Conservation (phyloP, 2,888 invertebrate species). For the Meliscaeva auricollis region DNA sequence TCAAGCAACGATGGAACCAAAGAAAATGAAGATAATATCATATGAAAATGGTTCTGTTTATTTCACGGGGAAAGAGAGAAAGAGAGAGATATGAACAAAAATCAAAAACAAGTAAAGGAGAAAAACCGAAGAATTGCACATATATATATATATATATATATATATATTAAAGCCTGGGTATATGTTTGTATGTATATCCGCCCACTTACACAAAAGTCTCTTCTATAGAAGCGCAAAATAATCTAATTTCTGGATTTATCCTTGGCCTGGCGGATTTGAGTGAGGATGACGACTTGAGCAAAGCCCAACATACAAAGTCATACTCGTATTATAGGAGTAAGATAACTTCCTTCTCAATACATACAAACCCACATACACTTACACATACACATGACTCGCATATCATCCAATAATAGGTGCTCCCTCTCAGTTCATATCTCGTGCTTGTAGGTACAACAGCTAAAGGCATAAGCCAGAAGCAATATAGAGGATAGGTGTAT, state of each 20-base stretch:
- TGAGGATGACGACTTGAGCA: background rate
- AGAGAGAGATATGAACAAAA: background rate
- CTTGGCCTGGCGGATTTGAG: conserved; percentile 5
- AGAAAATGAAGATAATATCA: conserved; percentile 1
- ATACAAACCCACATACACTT: background rate
- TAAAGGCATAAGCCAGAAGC: background rate
- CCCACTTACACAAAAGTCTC: conserved; percentile 19
- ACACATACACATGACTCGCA: background rate
- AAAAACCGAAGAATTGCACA: background rate
- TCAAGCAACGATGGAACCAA: background rate
- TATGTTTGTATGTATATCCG: background rate
- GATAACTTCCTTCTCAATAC: background rate
- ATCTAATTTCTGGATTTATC: conserved; percentile 30
- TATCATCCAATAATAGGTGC: background rate
- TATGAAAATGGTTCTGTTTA: too few species aligned
- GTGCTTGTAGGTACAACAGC: background rate
- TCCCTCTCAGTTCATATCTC: background rate
- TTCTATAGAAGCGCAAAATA: conserved; percentile 14
- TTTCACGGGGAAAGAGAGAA: too few species aligned
- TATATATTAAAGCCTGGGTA: too few species aligned
- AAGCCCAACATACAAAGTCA: too few species aligned
- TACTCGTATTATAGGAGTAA: background rate
- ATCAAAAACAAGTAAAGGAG: background rate
- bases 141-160: background rate
- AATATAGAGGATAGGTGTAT: background rate